Evolutionary conservation across 2,797 vertebrate species (phyloP).

Genomic region (Mareca penelope): DNA sequence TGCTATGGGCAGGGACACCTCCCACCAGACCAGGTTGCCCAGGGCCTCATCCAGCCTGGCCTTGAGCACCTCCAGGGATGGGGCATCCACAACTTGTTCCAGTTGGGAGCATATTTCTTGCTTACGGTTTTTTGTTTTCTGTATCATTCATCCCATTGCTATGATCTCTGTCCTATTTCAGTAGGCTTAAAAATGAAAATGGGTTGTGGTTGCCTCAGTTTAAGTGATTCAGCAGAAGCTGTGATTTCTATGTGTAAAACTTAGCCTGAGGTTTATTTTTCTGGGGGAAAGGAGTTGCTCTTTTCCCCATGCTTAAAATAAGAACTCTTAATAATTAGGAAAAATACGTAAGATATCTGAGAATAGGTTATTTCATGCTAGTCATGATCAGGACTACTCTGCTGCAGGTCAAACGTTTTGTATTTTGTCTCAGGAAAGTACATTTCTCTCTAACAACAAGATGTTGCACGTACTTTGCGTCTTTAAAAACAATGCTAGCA

Average conservation of each 20-base stretch:
- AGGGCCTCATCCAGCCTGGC: too few relatives aligned
- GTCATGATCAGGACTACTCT: neutral
- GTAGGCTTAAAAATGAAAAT: neutral
- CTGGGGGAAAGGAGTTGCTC: neutral
- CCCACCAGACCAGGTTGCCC: too few relatives aligned
- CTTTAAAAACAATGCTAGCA: neutral
- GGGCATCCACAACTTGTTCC: too few relatives aligned
- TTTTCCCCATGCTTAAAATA: neutral
- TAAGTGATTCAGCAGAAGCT: neutral
- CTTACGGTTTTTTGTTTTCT: neutral
- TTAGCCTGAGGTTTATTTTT: neutral
- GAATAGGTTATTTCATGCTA: neutral
- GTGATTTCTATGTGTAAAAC: neutral
- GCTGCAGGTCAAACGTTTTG: neutral
- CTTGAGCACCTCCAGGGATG: too few relatives aligned
- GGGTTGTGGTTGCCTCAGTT: neutral
- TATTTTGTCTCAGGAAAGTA: neutral
- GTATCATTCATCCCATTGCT: neutral
- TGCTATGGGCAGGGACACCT: too few relatives aligned
- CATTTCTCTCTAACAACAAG: neutral
- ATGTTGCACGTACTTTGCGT: neutral
- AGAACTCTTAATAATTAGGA: rapidly evolving
- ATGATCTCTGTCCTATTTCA: neutral
- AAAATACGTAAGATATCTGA: neutral
- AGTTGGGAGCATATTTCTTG: neutral